These are phyloP conservation scores for Melipona bicolor DNA, from an alignment of 2,888 invertebrate genomes.

Conservation along the genomic window DNA sequence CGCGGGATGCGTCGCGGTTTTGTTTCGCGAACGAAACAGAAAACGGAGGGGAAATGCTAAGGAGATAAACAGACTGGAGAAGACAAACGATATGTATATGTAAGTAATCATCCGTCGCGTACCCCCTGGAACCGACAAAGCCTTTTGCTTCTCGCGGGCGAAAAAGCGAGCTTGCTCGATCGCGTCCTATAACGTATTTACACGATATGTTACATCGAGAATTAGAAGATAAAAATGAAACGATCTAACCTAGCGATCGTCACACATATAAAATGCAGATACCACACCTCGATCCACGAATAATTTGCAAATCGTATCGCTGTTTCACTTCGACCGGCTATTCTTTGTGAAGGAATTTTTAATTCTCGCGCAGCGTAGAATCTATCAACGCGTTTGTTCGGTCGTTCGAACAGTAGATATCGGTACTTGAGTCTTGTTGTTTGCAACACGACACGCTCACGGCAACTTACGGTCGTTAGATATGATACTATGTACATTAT, in stretches of 20 bases:
- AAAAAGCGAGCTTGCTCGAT: conserved; percentile 20
- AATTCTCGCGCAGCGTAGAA: not conserved
- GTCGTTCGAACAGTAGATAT: not conserved
- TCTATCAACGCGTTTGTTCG: not conserved
- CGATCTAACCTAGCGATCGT: conserved; percentile 28
- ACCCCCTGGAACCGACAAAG: not conserved
- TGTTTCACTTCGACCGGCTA: not conserved
- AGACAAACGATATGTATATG: not conserved
- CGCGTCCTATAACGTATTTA: conserved; percentile 37
- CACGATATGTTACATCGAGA: conserved; percentile 59
- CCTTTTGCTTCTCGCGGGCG: not conserved
- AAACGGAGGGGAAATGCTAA: not conserved
- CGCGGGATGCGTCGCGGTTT: not conserved
- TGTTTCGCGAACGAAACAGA: not conserved
- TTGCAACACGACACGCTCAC: not conserved
- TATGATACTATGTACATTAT: conserved; percentile 6
- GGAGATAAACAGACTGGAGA: not conserved
- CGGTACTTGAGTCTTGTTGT: not conserved
- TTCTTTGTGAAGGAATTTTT: not conserved
- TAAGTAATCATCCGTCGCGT: not conserved
- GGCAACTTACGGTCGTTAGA: not conserved
- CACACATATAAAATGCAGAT: conserved; percentile 16
- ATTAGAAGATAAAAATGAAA: conserved; percentile 38
- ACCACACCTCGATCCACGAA: not conserved
- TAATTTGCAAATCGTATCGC: not conserved